These are phyloP conservation scores for Spodoptera littoralis DNA, from an alignment of 2,888 invertebrate genomes.

Conservation along the genomic window DNA sequence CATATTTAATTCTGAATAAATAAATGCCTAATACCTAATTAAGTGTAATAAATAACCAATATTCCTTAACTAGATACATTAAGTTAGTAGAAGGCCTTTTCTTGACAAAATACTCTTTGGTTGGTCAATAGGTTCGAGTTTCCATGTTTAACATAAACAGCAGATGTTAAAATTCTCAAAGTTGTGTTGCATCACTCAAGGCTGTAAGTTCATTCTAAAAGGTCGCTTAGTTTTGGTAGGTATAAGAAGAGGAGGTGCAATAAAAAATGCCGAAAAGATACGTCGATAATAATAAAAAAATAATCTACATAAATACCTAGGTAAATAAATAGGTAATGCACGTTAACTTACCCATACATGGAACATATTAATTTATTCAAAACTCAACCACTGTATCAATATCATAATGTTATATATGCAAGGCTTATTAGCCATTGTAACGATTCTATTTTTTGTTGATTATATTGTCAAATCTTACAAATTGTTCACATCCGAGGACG, in stretches of 20 bases:
- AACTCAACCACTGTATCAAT: no score
- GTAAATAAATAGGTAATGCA: no score
- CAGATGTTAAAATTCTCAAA: slow-evolving; percentile 30
- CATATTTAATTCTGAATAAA: no score
- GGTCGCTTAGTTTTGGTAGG: slow-evolving; percentile 56
- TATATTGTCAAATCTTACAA: slow-evolving; percentile 50
- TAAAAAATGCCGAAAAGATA: no score
- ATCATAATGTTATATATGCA: no score
- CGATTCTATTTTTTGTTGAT: slow-evolving; percentile 14
- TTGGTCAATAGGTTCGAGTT: slow-evolving; percentile 1
- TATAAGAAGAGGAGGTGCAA: slow-evolving; percentile 13
- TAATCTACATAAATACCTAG: no score
- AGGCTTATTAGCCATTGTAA: not conserved
- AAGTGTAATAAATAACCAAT: no score
- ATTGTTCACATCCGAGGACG: slow-evolving; percentile 54
- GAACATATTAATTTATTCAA: no score
- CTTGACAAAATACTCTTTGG: slow-evolving; percentile 4
- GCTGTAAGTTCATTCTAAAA: slow-evolving; percentile 52
- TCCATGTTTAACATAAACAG: slow-evolving; percentile 8
- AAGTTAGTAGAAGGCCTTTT: slow-evolving; percentile 5
- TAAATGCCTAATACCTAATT: no score
- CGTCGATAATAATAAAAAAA: no score
- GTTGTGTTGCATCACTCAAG: slow-evolving; percentile 60
- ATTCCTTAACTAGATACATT: no score
- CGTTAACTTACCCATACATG: no score